A percentile compares a stretch with the other conserved stretches of the same genome.
These are phyloP conservation scores for Denticeps clupeoides DNA, from an alignment of 2,797 vertebrate genomes.

Conservation along the genomic window DNA sequence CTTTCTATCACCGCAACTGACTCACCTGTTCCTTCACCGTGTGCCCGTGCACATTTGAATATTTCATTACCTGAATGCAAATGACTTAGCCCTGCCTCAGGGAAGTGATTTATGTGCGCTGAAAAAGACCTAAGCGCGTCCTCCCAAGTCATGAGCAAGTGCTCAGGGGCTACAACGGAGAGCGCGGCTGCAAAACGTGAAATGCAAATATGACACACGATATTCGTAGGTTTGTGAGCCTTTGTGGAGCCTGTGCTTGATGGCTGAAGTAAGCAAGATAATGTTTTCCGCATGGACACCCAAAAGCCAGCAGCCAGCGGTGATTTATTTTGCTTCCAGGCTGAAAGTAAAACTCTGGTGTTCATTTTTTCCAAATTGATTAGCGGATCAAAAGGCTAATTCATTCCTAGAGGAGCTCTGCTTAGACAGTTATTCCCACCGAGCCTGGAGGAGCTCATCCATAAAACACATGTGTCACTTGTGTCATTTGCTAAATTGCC, in stretches of 20 bases:
- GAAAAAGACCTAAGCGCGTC: constrained; percentile 30
- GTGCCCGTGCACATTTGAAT: constrained; percentile 45
- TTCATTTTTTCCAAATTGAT: constrained; percentile 53
- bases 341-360: constrained; percentile 36
- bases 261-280: neutral
- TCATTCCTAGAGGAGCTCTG: constrained; percentile 42
- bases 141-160: constrained; percentile 33
- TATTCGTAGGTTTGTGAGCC: too few species aligned
- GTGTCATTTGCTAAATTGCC: constrained; percentile 36
- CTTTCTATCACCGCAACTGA: constrained; percentile 52
- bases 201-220: too few species aligned
- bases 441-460: constrained; percentile 47
- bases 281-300: constrained; percentile 22
- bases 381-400: constrained; percentile 57
- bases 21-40: constrained; percentile 41
- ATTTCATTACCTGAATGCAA: constrained; percentile 45
- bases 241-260: constrained; percentile 11
- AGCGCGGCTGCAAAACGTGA: too few species aligned
- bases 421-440: constrained; percentile 41
- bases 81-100: constrained; percentile 45
- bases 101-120: constrained; percentile 46
- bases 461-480: constrained; percentile 45
- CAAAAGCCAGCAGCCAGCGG: constrained; percentile 33
- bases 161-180: constrained; percentile 34
- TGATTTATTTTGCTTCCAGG: constrained; percentile 40